Evolutionary conservation across 2,797 vertebrate species (phyloP).

Genomic region (Brotula barbata): DNA sequence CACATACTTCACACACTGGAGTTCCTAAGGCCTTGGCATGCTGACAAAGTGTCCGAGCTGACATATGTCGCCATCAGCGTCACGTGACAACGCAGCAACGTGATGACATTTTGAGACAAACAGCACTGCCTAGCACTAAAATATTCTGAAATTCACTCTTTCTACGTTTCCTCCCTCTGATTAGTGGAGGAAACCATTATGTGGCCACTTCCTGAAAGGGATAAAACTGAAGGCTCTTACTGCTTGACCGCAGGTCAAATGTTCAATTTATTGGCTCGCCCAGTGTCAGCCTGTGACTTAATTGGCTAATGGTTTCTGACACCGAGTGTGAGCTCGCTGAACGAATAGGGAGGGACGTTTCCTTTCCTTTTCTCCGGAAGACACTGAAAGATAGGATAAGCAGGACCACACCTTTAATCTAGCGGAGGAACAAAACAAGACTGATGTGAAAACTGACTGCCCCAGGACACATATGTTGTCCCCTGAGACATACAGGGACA

Average conservation of each 20-base stretch:
- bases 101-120: constrained; percentile 38
- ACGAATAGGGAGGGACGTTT: not conserved
- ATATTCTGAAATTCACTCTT: too few relatives aligned
- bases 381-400: not conserved
- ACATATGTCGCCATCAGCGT: constrained; percentile 56
- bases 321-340: constrained; percentile 13
- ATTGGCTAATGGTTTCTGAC: constrained; percentile 46
- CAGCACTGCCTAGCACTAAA: too few relatives aligned
- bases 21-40: constrained; percentile 35
- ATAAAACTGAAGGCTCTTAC: constrained; percentile 24
- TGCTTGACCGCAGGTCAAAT: constrained; percentile 28
- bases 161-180: constrained; percentile 6
- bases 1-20: constrained; percentile 14
- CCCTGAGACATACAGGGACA: constrained; percentile 28
- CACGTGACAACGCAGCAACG: constrained; percentile 44
- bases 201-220: not conserved
- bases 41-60: constrained; percentile 47
- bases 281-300: constrained; percentile 23
- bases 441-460: constrained; percentile 8
- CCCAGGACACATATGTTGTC: constrained; percentile 8
- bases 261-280: constrained; percentile 17
- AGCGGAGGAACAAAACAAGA: constrained; percentile 4
- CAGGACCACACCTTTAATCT: constrained; percentile 34
- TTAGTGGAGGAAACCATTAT: constrained; percentile 8
- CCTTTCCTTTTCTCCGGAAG: not conserved